Evolutionary conservation across 2,888 invertebrate species (phyloP), one percentile per base, ranked within the genome.

Genomic region (Ectemnius lituratus): DNA sequence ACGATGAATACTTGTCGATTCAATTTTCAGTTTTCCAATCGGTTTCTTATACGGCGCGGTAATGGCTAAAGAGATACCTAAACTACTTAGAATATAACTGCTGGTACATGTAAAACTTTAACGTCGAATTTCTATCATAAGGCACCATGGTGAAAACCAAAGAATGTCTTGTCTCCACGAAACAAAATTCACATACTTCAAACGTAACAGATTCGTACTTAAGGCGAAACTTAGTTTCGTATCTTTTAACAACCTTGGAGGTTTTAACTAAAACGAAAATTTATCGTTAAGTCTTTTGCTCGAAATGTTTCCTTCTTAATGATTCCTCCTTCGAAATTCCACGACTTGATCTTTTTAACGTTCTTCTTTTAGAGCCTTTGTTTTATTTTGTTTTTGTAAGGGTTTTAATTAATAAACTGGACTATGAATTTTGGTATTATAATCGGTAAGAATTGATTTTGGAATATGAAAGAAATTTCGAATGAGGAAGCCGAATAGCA

Each of bases 121-220:
- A 37, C 37, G 37, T 37, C 37, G 37, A 37, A 37, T 37, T 37
- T 37, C 37, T 37, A 37, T 37, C 37, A 37, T 16, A 52, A 52
- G 52, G 52, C 52, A 52, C 52, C 14, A 52, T 52, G 52, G 52
- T 52, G 52, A 52, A 52, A 52, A 52, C 52, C 52, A 52, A 52
- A 52, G 16, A 52, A 16, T 52, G 16, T 52, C 52, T 11, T 52
- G n/a, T 52, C 16, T 52, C 16, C 16, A 11, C 16, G 14, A 16
- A 52, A 52, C 16, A 52, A 52, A 16, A 52, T 16, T 52, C 52
- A 16, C 52, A 14, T 52, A 52, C 52, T 16, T 52, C 52, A 52
- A 16, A 52, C 52, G 14, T 52, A 52, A 52, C 16, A 14, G 52
- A 4, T 2, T 52, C 16, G 52, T 52, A 16, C 8, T 37, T 37